Percentiles rank a stretch among this genome's conserved stretches.
Evolutionary conservation across 2,113 vertebrate genomes (phyloP).

Genomic region (Chinchilla lanigera): DNA sequence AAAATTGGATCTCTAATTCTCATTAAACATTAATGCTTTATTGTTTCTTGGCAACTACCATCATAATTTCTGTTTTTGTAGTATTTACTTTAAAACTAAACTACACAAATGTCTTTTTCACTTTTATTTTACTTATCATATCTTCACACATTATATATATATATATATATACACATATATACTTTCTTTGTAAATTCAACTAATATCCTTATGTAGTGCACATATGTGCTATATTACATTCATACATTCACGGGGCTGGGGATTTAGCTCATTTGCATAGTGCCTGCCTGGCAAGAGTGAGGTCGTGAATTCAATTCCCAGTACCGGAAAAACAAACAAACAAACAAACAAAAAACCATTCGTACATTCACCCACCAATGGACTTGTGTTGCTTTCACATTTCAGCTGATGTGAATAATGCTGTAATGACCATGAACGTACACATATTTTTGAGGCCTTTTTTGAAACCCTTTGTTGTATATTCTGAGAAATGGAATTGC

Average conservation of each 20-base stretch:
- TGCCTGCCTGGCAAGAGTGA: no score
- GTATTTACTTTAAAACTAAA: not conserved
- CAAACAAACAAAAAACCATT: no score
- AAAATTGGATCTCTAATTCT: not conserved
- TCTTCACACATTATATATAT: not conserved
- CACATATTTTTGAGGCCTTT: not conserved
- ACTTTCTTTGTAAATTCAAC: not conserved
- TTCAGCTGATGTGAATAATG: not conserved
- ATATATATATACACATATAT: not conserved
- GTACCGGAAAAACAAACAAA: no score
- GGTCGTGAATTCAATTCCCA: no score
- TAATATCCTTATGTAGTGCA: not conserved
- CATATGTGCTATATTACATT: not conserved
- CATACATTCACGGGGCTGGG: not conserved
- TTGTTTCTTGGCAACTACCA: not conserved
- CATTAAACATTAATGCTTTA: not conserved
- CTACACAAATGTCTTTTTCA: not conserved
- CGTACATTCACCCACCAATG: not conserved
- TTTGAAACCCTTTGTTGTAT: not conserved
- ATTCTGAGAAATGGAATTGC: not conserved
- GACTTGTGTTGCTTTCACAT: not conserved
- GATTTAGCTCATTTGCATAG: no score
- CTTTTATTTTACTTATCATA: not conserved
- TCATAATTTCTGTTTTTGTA: not conserved
- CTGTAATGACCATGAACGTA: not conserved